Evolutionary conservation across 2,888 invertebrate genomes (phyloP), one percentile per base, ranked within the genome.

Genomic region (Lithophane ornitopus): DNA sequence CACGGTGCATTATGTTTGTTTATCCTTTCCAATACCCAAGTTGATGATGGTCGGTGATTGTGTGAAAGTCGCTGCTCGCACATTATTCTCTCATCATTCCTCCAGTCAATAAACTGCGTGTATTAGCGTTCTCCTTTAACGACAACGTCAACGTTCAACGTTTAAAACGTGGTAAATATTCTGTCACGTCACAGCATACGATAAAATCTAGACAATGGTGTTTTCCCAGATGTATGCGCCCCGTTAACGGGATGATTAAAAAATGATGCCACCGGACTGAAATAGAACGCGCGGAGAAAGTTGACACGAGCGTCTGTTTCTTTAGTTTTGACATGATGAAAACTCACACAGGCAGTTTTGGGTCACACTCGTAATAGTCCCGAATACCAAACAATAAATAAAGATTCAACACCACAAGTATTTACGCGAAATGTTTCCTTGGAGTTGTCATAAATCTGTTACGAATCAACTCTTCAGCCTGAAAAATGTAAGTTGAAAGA

Each of bases 281-380:
- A 95, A 95, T 95, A 95, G 95, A 93, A 90, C 90, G 87, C 81
- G 85, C 86, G 90, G 94, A 92, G 94, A 95, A 95, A 95, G 94
- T 93, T 93, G 94, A 94, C 94, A 93, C 93, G 91, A 82, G 91
- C 89, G 89, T 88, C 84, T 90, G 90, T 91, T 91, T 89, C 91
- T 88, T 89, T 90, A 87, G 81, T 85, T 89, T 82, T 93, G 92
- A 92, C 94, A 93, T 80, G 92, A 91, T 90, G 92, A 90, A 93
- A 92, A 92, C 89, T 90, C 89, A 89, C 89, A 78, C 86, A 90
- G 94, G 94, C 95, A 94, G 93, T 95, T 95, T 95, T 95, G 90
- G 95, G 95, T 96, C 95, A 94, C 85, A 80, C 93, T 85, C 89
- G 90, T 89, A 92, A 93, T 92, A 93, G 91, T 94, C 91, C 91